A percentile compares a stretch with the other conserved stretches of the same genome.
Conservation (phyloP, 1,140 invertebrate species). For the Grapholita molesta region DNA sequence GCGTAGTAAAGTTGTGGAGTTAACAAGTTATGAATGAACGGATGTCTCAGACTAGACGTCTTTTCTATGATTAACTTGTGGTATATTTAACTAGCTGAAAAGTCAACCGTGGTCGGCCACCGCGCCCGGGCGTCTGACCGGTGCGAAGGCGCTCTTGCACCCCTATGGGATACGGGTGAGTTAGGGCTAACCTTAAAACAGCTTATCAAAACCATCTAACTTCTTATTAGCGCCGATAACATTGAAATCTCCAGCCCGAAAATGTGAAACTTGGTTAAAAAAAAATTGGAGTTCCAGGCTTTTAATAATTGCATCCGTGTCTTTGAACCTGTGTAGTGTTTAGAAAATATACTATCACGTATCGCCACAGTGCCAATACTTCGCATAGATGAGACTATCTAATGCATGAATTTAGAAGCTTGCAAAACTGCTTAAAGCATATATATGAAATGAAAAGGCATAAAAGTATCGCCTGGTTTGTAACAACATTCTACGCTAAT, state of each 20-base stretch:
- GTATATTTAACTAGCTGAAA: conserved; percentile 17
- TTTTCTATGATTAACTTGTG: background rate
- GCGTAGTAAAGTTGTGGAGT: background rate
- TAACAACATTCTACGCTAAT: background rate
- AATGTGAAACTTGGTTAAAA: background rate
- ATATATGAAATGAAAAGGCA: too few relatives aligned
- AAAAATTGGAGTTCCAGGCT: background rate
- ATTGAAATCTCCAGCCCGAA: background rate
- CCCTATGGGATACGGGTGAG: conserved; percentile 15
- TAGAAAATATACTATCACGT: background rate
- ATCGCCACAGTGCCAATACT: background rate
- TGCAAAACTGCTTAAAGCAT: background rate
- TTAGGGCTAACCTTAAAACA: background rate
- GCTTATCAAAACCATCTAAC: background rate
- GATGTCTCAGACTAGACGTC: background rate
- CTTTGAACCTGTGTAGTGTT: too few relatives aligned
- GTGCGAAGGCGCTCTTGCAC: background rate
- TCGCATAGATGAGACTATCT: background rate
- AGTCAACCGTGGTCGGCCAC: conserved; percentile 9
- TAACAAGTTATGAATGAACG: background rate
- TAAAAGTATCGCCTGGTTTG: background rate
- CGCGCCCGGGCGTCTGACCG: background rate
- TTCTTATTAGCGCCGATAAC: background rate
- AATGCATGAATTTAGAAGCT: background rate
- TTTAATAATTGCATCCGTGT: too few relatives aligned